Evolutionary conservation across 2,113 vertebrate genomes (phyloP).

Genomic region (Anser brachyrhynchus): DNA sequence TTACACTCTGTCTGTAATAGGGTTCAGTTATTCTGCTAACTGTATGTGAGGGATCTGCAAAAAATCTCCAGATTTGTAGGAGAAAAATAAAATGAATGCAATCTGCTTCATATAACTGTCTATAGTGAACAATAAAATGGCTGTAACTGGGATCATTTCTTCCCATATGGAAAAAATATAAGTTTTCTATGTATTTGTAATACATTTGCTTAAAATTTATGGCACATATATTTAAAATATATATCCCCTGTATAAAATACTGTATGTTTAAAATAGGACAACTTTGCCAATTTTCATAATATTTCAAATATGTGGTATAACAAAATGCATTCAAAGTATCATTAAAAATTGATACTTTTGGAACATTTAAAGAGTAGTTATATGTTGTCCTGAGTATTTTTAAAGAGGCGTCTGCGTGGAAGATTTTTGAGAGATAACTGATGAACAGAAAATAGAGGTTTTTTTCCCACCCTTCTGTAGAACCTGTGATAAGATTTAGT

Average conservation of each 20-base stretch:
- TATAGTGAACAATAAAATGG: constrained; percentile 69
- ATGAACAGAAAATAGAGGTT: not conserved
- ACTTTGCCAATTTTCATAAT: constrained; percentile 29
- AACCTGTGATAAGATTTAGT: not conserved
- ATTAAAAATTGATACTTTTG: constrained; percentile 6
- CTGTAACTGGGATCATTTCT: constrained; percentile 58
- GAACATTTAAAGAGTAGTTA: not conserved
- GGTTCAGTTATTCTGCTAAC: constrained; percentile 55
- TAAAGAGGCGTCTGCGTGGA: not conserved
- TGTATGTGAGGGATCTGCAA: constrained; percentile 47
- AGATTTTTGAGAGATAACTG: not conserved
- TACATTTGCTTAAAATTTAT: constrained; percentile 55
- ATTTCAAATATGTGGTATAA: constrained; percentile 43
- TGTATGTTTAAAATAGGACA: constrained; percentile 1
- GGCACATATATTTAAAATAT: constrained; percentile 46
- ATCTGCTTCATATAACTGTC: constrained; percentile 62
- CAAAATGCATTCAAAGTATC: constrained; percentile 1
- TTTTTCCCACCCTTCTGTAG: not conserved
- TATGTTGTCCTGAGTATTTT: not conserved
- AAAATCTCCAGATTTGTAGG: constrained; percentile 45
- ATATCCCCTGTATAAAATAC: constrained; percentile 22
- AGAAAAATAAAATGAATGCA: constrained; percentile 54
- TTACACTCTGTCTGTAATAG: not conserved
- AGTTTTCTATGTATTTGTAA: constrained; percentile 54
- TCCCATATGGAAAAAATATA: constrained; percentile 63